These are phyloP conservation scores for Temnothorax rugatulus DNA, from an alignment of 2,888 invertebrate genomes.

Conservation along the genomic window DNA sequence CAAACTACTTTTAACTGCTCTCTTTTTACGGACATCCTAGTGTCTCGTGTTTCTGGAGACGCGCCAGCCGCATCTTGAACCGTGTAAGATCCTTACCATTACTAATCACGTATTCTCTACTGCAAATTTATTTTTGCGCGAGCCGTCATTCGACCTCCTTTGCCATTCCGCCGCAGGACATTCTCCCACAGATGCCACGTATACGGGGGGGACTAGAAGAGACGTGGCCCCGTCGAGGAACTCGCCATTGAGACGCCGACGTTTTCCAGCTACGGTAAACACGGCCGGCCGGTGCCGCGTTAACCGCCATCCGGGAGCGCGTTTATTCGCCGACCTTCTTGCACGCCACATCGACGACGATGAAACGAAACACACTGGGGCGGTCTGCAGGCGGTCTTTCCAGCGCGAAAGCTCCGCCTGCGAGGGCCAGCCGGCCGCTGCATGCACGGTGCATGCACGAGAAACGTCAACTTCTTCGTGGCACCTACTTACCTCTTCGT, in stretches of 20 bases:
- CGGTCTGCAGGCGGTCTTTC: constrained; percentile 83
- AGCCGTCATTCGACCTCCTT: background rate
- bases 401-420: constrained; percentile 83
- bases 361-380: constrained; percentile 78
- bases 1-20: background rate
- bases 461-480: constrained; percentile 70
- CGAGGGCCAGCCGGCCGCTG: constrained; percentile 60
- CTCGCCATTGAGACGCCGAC: constrained; percentile 33
- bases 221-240: background rate
- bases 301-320: constrained; percentile 58
- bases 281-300: constrained; percentile 20
- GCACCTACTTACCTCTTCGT: constrained; percentile 59
- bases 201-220: background rate
- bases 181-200: background rate
- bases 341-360: constrained; percentile 73
- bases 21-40: background rate
- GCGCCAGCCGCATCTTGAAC: constrained; percentile 2
- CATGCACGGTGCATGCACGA: constrained; percentile 62
- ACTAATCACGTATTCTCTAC: constrained; percentile 3
- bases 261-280: constrained; percentile 13
- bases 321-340: constrained; percentile 61
- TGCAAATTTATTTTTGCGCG: constrained; percentile 5
- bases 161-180: background rate
- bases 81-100: background rate
- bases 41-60: constrained; percentile 22